Percentiles rank a stretch among this genome's conserved stretches.
Evolutionary conservation across 1,140 invertebrate genomes (phyloP).

Genomic region (Atta cephalotes): DNA sequence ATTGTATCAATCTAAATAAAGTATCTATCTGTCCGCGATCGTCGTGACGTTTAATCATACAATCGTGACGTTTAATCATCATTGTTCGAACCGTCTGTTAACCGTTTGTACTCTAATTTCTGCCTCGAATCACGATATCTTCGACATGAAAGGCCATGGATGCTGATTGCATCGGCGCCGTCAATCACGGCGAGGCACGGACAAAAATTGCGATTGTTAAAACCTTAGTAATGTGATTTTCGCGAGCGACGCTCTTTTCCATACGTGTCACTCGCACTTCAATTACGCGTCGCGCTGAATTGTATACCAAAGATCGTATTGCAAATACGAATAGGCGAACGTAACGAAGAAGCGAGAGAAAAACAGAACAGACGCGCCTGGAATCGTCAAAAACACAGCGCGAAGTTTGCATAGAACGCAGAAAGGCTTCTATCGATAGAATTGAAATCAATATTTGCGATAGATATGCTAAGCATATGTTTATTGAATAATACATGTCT

Average conservation of each 20-base stretch:
- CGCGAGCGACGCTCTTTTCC: conserved; percentile 40
- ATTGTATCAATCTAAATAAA: background rate
- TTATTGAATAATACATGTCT: background rate
- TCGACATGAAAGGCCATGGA: conserved; percentile 35
- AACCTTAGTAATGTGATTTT: conserved; percentile 68
- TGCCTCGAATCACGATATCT: conserved; percentile 42
- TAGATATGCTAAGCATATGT: background rate
- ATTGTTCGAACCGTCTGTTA: conserved; percentile 53
- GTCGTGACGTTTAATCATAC: background rate
- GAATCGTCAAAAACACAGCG: conserved; percentile 40
- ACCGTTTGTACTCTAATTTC: conserved; percentile 43
- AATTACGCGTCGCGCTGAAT: conserved; percentile 64
- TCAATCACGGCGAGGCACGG: conserved; percentile 40
- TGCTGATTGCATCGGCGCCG: conserved; percentile 57
- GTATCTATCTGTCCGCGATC: background rate
- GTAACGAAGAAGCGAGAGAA: conserved; percentile 37
- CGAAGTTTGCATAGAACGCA: background rate
- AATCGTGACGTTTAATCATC: conserved; percentile 41
- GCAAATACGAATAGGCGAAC: conserved; percentile 38
- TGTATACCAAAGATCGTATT: conserved; percentile 56
- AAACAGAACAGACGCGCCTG: background rate
- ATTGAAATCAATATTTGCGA: conserved; percentile 29
- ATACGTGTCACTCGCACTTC: conserved; percentile 53
- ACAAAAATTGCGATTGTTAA: conserved; percentile 69
- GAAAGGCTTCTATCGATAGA: conserved; percentile 1